Base-by-base conservation (phyloP, 2,113 vertebrate species). In the Diglossa brunneiventris region DNA sequence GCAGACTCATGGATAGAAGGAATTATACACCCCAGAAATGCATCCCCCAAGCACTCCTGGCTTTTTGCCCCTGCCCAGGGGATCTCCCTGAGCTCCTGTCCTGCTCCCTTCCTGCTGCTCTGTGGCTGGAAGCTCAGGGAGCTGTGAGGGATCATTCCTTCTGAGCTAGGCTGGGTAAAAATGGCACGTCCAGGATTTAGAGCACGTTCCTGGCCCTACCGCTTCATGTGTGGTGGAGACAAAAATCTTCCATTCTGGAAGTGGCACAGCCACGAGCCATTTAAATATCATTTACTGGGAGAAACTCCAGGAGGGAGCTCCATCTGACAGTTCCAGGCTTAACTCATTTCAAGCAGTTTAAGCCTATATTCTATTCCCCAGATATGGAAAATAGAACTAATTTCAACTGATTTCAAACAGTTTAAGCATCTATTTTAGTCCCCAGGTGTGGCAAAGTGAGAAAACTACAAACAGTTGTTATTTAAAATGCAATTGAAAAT, bases 21-120 rank as follows among this genome's bases (percentile, higher is more conserved):
- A 30, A 4, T 15, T 1, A 0, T 11, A 5, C 9, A 5, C 10
- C 24, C 30, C 8, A 10, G n/a, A 24, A 47, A 13, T 9, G n/a
- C 52, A 13, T 67, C 56, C 68, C 67, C 52, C 59, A 1, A 11
- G 3, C n/a, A 2, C 28, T 44, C 18, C 41, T 11, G 49, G 69
- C 9, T 1, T 21, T 7, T 11, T 49, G 18, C 3, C 7, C 18
- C 41, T 79, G 41, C n/a, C 64, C 18, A 62, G 67, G 5, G 21
- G 11, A 20, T 33, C 31, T 56, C 59, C 23, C 23, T 46, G 64
- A 50, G 41, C 33, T 89, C n/a, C 91, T 84, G 72, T 33, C 90
- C 69, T 67, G 12, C 42, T 66, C 26, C 66, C 2, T 52, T 76
- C 64, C 64, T 63, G 50, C 66, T 74, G 33, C 50, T 75, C 49